These are phyloP conservation scores for Adelosebastes latens DNA, from an alignment of 2,797 vertebrate species.

Conservation along the genomic window DNA sequence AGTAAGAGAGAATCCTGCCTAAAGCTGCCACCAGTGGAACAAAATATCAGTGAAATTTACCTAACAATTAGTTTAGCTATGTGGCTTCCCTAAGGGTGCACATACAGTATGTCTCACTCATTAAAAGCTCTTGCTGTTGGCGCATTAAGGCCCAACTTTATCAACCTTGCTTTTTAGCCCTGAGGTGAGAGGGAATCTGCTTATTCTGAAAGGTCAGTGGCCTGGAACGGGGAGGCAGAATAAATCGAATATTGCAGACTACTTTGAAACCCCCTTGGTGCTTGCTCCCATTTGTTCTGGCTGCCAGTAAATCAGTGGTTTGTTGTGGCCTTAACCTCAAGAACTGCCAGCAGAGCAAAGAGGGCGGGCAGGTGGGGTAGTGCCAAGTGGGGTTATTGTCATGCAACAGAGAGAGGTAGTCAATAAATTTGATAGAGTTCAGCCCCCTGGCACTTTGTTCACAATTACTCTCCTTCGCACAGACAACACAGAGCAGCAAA, in stretches of 20 bases:
- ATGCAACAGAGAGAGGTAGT: slow-evolving; percentile 57
- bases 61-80: slow-evolving; percentile 63
- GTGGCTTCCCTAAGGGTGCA: slow-evolving; percentile 32
- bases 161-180: slow-evolving; percentile 63
- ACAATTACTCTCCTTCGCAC: slow-evolving; percentile 54
- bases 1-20: slow-evolving; percentile 18
- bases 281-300: slow-evolving; percentile 73
- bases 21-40: slow-evolving; percentile 40
- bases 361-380: slow-evolving; percentile 52
- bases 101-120: slow-evolving; percentile 42
- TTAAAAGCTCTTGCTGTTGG: slow-evolving; percentile 51
- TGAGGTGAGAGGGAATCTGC: slow-evolving; percentile 65
- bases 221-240: slow-evolving; percentile 60
- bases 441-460: slow-evolving; percentile 61
- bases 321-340: slow-evolving; percentile 74
- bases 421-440: slow-evolving; percentile 74
- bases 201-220: slow-evolving; percentile 75
- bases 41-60: slow-evolving; percentile 72
- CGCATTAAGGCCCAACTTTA: slow-evolving; percentile 35
- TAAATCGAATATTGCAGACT: slow-evolving; percentile 73
- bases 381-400: slow-evolving; percentile 59
- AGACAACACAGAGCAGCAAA: slow-evolving; percentile 21
- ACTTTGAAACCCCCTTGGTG: slow-evolving; percentile 62
- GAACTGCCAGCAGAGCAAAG: slow-evolving; percentile 64
- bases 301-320: slow-evolving; percentile 69